Conservation (phyloP, 2,797 vertebrate species). For the Phalanger gymnotis region DNA sequence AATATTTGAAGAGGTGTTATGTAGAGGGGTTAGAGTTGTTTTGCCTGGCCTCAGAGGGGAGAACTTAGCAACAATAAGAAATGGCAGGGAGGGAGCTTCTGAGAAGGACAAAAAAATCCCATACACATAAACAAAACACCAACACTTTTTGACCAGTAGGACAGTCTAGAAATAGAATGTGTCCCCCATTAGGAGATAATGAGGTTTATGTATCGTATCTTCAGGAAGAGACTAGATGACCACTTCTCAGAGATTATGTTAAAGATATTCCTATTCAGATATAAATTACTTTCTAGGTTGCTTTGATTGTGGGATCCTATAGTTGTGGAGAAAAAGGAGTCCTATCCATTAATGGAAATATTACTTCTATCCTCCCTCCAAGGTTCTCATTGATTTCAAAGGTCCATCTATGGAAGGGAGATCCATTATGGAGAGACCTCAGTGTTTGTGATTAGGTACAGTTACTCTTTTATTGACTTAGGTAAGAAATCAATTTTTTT, state of each 20-base stretch:
- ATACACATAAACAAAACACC: not conserved
- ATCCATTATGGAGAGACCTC: not conserved
- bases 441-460: not conserved
- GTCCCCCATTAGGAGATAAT: not conserved
- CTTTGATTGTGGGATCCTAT: not conserved
- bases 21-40: not conserved
- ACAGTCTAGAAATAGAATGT: not conserved
- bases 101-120: not conserved
- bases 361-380: not conserved
- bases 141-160: not conserved
- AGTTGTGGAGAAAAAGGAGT: not conserved
- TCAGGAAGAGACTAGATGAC: not conserved
- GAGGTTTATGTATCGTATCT: not conserved
- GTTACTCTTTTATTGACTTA: not conserved
- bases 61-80: not conserved
- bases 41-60: not conserved
- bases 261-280: not conserved
- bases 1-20: not conserved
- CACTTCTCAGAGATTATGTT: not conserved
- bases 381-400: not conserved
- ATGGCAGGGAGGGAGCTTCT: not conserved
- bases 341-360: not conserved
- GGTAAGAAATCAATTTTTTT: not conserved
- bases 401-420: not conserved
- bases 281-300: not conserved